Conservation (phyloP, 2,888 invertebrate species). For the Macrophya alboannulata region DNA sequence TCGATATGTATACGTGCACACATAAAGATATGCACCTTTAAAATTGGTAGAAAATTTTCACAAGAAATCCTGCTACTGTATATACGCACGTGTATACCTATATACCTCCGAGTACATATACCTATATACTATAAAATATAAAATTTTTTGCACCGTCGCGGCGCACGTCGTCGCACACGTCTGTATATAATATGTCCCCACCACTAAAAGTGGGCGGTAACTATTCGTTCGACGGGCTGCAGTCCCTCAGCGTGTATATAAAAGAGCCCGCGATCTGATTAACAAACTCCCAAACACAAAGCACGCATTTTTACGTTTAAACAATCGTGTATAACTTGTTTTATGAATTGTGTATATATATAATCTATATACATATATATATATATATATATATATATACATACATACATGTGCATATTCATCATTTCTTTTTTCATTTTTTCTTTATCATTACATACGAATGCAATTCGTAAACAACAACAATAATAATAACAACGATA, state of each 20-base stretch:
- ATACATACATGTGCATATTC: background rate
- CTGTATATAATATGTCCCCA: slow-evolving; percentile 36
- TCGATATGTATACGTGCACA: too few relatives aligned
- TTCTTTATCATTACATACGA: background rate
- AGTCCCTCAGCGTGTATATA: slow-evolving; percentile 71
- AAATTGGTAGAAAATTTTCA: too few relatives aligned
- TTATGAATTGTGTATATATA: background rate
- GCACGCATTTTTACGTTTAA: slow-evolving; percentile 55
- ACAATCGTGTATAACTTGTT: background rate
- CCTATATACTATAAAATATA: background rate
- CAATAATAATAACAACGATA: background rate
- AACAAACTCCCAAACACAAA: slow-evolving; percentile 68
- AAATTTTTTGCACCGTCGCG: slow-evolving; percentile 47
- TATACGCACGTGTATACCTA: too few relatives aligned
- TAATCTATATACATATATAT: background rate
- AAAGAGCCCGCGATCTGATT: slow-evolving; percentile 77
- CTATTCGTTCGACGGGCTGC: slow-evolving; percentile 61
- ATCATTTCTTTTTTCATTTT: background rate
- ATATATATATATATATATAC: background rate
- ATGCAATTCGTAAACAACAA: background rate
- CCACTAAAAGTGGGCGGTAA: slow-evolving; percentile 70
- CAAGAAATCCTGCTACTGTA: too few relatives aligned
- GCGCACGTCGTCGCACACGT: slow-evolving; percentile 52
- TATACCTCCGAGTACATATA: too few relatives aligned
- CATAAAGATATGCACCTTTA: too few relatives aligned